phyloP scores from a whole-genome alignment of 92 coral and sea anemone species.

The Palythoa grandiflora region DNA sequence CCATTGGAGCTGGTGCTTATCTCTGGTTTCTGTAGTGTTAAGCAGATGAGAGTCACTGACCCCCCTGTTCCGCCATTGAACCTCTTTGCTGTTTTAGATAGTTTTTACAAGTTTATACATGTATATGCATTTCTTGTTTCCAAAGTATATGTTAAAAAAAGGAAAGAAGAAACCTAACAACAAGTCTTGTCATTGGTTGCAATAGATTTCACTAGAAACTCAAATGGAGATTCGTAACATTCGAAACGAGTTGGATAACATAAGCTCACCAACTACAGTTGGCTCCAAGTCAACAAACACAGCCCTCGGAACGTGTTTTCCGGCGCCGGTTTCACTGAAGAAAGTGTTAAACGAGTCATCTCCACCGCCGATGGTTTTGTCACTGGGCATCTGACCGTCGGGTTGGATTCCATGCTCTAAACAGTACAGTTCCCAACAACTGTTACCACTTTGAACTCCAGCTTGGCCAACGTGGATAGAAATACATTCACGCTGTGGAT shows the following conservation, averaged over 20 bases:
- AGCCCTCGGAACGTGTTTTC: conserved; percentile 95
- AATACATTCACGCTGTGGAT: conserved; percentile 18
- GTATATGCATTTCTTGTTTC: too few relatives aligned
- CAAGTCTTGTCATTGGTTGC: too few relatives aligned
- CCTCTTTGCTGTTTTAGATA: too few relatives aligned
- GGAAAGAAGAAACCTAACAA: neutral
- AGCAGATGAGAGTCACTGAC: too few relatives aligned
- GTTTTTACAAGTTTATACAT: too few relatives aligned
- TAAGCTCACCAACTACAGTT: conserved; percentile 84
- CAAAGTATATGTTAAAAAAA: too few relatives aligned
- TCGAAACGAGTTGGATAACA: too few relatives aligned
- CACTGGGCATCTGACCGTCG: conserved; percentile 94
- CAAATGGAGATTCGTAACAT: neutral
- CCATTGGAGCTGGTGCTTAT: too few relatives aligned
- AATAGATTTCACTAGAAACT: neutral
- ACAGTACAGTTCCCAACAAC: conserved; percentile 98
- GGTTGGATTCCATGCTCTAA: conserved; percentile 98
- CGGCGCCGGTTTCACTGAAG: conserved; percentile 98
- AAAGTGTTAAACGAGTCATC: conserved; percentile 97
- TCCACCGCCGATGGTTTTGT: conserved; percentile 82
- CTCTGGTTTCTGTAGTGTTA: too few relatives aligned
- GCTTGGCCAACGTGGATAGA: conserved; percentile 97
- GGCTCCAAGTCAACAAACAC: conserved; percentile 97
- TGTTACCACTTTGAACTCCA: conserved; percentile 95
- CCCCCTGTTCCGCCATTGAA: too few relatives aligned